Conservation (phyloP, 2,113 vertebrate genomes). For the Riparia riparia region DNA sequence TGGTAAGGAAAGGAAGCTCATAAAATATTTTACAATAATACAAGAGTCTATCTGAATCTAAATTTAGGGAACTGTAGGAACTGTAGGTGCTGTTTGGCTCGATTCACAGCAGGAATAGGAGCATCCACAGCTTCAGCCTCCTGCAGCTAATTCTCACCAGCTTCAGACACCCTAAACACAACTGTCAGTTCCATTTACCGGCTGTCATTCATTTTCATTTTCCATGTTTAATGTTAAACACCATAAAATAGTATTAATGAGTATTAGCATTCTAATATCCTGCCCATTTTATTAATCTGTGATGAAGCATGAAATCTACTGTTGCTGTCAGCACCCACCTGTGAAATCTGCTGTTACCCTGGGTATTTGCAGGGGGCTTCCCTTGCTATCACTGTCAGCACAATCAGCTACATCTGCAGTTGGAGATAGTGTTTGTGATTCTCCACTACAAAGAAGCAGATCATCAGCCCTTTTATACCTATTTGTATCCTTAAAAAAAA, state of each 20-base stretch:
- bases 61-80: background rate
- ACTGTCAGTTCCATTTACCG: conserved; percentile 67
- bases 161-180: conserved; percentile 6
- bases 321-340: conserved; percentile 53
- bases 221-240: conserved; percentile 67
- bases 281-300: conserved; percentile 46
- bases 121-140: conserved; percentile 11
- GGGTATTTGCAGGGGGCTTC: background rate
- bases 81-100: background rate
- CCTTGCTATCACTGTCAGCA: background rate
- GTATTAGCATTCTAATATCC: conserved; percentile 66
- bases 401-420: conserved; percentile 1
- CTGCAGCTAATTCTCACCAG: background rate
- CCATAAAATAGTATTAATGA: conserved; percentile 69
- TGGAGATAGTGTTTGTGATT: background rate
- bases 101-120: background rate
- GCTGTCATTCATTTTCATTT: conserved; percentile 66
- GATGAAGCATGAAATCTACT: conserved; percentile 56
- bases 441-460: background rate
- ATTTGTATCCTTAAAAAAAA: background rate
- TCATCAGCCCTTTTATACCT: background rate
- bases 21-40: background rate
- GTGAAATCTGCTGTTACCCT: conserved; percentile 36
- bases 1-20: background rate
- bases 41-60: background rate